A percentile compares a stretch with the other conserved stretches of the same genome.
Conservation (phyloP, 2,797 vertebrate genomes). For the Leptodactylus fallax region DNA sequence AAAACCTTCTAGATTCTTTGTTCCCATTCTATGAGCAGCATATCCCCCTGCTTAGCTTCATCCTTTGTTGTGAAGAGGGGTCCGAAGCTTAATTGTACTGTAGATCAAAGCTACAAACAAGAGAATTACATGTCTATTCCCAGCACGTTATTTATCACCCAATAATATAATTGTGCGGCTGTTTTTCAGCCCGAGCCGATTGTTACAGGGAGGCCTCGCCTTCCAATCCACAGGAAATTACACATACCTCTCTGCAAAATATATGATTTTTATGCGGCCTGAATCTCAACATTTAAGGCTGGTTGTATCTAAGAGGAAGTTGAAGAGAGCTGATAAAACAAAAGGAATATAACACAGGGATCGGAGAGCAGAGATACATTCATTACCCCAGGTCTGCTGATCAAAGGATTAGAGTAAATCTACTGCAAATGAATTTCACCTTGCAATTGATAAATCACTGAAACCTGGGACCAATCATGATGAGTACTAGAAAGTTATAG, state of each 20-base stretch:
- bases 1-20: slow-evolving; percentile 74
- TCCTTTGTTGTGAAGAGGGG: slow-evolving; percentile 73
- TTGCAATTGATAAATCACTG: not conserved
- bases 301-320: not conserved
- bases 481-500: not conserved
- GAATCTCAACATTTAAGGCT: not conserved
- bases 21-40: slow-evolving; percentile 74
- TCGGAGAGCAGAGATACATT: not conserved
- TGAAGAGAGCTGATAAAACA: not conserved
- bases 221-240: slow-evolving; percentile 44
- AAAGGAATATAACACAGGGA: not conserved
- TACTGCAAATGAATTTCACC: not conserved
- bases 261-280: not conserved
- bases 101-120: slow-evolving; percentile 77
- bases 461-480: not conserved
- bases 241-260: slow-evolving; percentile 18
- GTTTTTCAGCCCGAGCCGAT: slow-evolving; percentile 63
- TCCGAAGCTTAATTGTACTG: slow-evolving; percentile 78
- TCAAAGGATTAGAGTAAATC: not conserved
- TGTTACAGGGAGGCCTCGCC: slow-evolving; percentile 5
- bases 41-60: slow-evolving; percentile 7
- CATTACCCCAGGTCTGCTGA: not conserved
- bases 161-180: slow-evolving; percentile 71
- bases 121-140: slow-evolving; percentile 74
- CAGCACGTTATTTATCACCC: slow-evolving; percentile 76